phyloP scores from a whole-genome alignment of 2,797 vertebrate genomes.

The Eupleurogrammus muticus region DNA sequence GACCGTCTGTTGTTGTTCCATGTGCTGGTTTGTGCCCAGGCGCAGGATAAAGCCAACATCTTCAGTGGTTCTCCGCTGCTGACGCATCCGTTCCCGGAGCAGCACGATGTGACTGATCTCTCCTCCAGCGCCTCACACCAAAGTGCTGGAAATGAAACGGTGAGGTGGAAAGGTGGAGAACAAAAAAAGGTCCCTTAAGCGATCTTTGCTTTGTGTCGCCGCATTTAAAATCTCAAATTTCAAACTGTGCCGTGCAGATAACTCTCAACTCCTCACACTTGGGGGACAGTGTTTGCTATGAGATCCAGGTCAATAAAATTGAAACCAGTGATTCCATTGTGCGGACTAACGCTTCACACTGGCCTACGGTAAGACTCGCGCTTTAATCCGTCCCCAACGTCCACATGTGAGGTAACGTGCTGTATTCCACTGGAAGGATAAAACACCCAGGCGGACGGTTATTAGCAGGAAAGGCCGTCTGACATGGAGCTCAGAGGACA shows the following conservation, averaged over 20 bases:
- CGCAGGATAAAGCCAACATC: constrained; percentile 62
- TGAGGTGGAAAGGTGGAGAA: no score
- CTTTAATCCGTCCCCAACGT: background rate
- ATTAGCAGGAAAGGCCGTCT: constrained; percentile 62
- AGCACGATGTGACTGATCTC: constrained; percentile 48
- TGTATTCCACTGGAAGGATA: constrained; percentile 62
- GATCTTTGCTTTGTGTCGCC: background rate
- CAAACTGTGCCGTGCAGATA: constrained; percentile 53
- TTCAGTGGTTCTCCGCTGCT: constrained; percentile 74
- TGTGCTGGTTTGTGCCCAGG: constrained; percentile 17
- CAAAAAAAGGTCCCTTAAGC: no score
- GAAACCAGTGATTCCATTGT: constrained; percentile 54
- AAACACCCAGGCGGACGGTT: constrained; percentile 67
- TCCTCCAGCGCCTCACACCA: constrained; percentile 65
- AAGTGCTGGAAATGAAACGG: constrained; percentile 65
- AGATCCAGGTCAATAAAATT: constrained; percentile 72
- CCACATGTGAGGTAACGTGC: background rate
- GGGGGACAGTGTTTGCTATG: constrained; percentile 67
- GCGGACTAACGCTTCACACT: constrained; percentile 47
- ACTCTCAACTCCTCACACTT: constrained; percentile 64
- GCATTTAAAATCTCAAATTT: background rate
- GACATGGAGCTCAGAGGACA: constrained; percentile 75
- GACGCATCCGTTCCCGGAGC: constrained; percentile 52
- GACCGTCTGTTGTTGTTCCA: background rate
- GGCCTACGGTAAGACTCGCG: constrained; percentile 73